Base-by-base conservation (phyloP, 2,797 vertebrate genomes). In the Serranus cabrilla region DNA sequence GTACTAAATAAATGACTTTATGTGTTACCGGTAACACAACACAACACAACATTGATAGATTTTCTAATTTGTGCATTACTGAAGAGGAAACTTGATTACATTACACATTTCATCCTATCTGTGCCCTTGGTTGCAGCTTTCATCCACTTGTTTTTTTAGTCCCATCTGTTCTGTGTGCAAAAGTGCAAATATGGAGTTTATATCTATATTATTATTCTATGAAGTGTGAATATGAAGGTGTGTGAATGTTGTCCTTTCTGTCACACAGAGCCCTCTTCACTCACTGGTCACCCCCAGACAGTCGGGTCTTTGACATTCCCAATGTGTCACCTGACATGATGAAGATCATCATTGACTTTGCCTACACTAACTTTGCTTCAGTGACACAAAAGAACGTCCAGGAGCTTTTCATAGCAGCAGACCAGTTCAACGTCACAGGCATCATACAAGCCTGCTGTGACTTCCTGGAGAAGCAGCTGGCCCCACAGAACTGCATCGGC, bases 271-370 rank as follows among this genome's bases (percentile, higher is more conserved):
- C 56, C 21, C 71, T 87, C 17, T 84, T 82, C n/a, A 75, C 0
- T 1, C 0, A 14, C n/a, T 82, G 85, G 85, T 82, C 82, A 7
- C 21, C 21, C 4, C 58, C 54, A 65, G 62, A 79, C 25, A n/a
- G 56, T 8, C 23, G 1, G 58, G 55, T 64, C 64, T 80, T 61
- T 57, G 76, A 81, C 37, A 18, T 87, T 21, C 51, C 50, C 0
- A 11, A 59, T 5, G 25, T 87, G 42, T 56, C 79, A 23, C 11
- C 67, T 46, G 51, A 55, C 17, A 20, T 63, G 16, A 75, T 87
- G 76, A 55, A 55, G 43, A 9, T 80, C 74, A 72, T 84, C 45
- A 65, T 78, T 16, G 76, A 87, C 20, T 87, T 74, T 60, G 82
- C 74, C 68, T 85, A 85, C 82, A 85, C 51, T 3, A 59, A 17